Percentiles rank a stretch among this genome's conserved stretches.
phyloP scores from a whole-genome alignment of 2,113 vertebrate genomes.

The Picathartes gymnocephalus region DNA sequence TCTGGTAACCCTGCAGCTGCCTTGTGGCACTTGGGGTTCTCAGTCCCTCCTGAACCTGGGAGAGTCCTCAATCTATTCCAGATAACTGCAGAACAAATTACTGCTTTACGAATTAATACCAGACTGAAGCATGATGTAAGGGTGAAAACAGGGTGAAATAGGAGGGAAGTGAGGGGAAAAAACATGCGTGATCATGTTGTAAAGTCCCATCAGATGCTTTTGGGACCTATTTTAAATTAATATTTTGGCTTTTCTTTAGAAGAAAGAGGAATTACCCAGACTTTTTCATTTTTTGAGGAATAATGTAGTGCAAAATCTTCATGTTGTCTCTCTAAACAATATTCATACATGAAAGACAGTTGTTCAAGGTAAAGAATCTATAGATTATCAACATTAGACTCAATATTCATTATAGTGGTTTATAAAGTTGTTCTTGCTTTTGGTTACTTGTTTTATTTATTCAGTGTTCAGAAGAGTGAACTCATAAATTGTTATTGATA shows the following conservation, averaged over 20 bases:
- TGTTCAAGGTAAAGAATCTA: background rate
- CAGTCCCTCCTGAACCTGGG: background rate
- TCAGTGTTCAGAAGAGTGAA: background rate
- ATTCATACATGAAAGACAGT: background rate
- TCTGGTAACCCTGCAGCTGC: background rate
- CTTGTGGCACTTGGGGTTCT: rapidly evolving
- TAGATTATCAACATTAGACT: background rate
- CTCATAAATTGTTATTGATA: background rate
- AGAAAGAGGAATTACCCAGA: background rate
- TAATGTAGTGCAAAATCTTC: background rate
- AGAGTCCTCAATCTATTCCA: background rate
- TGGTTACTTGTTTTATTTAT: background rate
- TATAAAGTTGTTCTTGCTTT: background rate
- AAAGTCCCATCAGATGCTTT: background rate
- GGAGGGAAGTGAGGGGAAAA: background rate
- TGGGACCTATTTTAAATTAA: background rate
- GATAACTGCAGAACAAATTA: background rate
- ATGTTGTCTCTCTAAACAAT: background rate
- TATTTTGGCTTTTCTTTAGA: background rate
- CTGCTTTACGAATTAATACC: background rate
- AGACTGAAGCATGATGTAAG: background rate
- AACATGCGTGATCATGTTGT: background rate
- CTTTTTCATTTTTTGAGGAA: background rate
- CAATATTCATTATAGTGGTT: background rate
- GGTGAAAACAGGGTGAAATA: background rate